A percentile compares a stretch with the other conserved stretches of the same genome.
phyloP scores from a whole-genome alignment of 2,888 invertebrate genomes.

The Amphimallon solstitiale region DNA sequence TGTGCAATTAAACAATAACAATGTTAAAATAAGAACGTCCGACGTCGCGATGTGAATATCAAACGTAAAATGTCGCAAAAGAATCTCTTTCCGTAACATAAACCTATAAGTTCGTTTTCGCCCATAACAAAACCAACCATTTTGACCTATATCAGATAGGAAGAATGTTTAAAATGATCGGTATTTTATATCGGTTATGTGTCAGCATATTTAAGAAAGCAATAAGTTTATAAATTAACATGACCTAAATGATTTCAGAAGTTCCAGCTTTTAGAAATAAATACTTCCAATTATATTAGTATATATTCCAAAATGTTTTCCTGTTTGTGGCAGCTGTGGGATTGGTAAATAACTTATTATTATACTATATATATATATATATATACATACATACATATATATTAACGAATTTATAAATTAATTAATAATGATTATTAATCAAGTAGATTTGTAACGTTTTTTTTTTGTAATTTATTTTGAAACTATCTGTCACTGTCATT shows the following conservation, averaged over 20 bases:
- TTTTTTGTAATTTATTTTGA: too few species aligned
- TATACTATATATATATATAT: constrained; percentile 8
- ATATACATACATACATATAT: background rate
- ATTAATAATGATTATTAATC: too few species aligned
- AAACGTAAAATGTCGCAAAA: constrained; percentile 2
- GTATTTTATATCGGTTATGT: constrained; percentile 41
- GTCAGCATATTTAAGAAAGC: constrained; percentile 39
- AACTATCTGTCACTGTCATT: too few species aligned
- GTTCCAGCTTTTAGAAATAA: constrained; percentile 8
- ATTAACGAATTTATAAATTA: too few species aligned
- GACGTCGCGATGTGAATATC: constrained; percentile 1
- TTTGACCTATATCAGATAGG: constrained; percentile 56
- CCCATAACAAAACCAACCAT: constrained; percentile 42
- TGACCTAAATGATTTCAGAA: constrained; percentile 10
- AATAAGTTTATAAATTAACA: background rate
- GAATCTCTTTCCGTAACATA: background rate
- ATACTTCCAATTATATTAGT: background rate
- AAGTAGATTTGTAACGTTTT: too few species aligned
- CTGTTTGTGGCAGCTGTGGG: constrained; percentile 68
- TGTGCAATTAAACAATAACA: background rate
- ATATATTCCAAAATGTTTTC: constrained; percentile 43
- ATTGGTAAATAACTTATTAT: constrained; percentile 49
- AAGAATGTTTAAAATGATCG: constrained; percentile 47
- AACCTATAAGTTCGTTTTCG: too few species aligned
- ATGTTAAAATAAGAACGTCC: background rate